phyloP scores from a whole-genome alignment of 35 echinoderm and acorn worm genomes.

The Diadema setosum region DNA sequence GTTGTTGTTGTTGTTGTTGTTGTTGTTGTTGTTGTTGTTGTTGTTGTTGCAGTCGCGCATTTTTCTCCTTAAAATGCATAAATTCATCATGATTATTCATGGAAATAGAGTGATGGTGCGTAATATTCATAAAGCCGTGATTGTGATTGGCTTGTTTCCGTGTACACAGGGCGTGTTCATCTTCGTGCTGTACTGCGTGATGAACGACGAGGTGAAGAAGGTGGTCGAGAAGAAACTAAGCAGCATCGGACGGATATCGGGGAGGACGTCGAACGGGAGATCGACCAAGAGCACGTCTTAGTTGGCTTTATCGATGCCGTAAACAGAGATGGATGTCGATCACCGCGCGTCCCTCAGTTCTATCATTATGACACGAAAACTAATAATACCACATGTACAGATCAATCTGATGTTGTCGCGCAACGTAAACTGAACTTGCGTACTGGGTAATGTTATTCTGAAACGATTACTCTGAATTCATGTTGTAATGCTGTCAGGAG shows the following conservation, averaged over 20 bases:
- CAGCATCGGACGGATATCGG: slow-evolving; percentile 1
- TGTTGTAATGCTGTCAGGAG: not conserved
- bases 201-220: slow-evolving; percentile 83
- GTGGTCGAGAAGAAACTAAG: slow-evolving; percentile 3
- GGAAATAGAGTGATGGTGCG: not conserved
- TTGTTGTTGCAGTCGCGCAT: not conserved
- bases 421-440: not conserved
- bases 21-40: not conserved
- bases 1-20: too few relatives aligned
- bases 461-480: not conserved
- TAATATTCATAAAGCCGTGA: not conserved
- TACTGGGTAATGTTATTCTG: not conserved
- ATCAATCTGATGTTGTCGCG: not conserved
- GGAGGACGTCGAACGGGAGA: not conserved
- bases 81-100: not conserved
- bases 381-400: not conserved
- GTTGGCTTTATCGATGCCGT: not conserved
- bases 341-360: not conserved
- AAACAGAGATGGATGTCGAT: not conserved
- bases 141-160: not conserved
- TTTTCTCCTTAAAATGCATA: too few relatives aligned
- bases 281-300: not conserved
- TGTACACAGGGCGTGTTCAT: slow-evolving; percentile 87
- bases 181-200: slow-evolving; percentile 80
- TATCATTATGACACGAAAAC: not conserved